Evolutionary conservation across 2,797 vertebrate species (phyloP).

Genomic region (Phoeniculus purpureus): DNA sequence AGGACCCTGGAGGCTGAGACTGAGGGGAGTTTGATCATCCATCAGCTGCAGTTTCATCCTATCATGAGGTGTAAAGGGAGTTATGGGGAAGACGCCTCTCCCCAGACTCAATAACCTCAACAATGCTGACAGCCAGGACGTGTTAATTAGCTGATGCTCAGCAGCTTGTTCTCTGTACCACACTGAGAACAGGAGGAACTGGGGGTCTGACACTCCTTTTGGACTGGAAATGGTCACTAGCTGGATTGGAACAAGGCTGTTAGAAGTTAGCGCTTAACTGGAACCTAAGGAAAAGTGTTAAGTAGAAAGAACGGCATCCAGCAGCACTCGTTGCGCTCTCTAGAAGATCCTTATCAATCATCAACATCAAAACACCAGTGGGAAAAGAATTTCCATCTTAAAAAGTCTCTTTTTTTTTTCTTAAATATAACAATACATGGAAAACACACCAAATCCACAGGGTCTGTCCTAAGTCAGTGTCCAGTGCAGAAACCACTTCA

Average conservation of each 20-base stretch:
- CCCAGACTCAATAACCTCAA: not conserved
- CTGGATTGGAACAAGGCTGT: not conserved
- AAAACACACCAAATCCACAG: slow-evolving; percentile 22
- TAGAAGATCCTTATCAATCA: slow-evolving; percentile 2
- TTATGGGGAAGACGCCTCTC: not conserved
- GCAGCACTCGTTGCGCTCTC: not conserved
- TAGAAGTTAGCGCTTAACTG: not conserved
- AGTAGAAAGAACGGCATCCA: not conserved
- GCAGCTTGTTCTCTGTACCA: not conserved
- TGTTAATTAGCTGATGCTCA: not conserved
- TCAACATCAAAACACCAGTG: slow-evolving; percentile 38
- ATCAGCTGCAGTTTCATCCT: not conserved
- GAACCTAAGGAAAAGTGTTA: not conserved
- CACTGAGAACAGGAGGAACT: not conserved
- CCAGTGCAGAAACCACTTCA: slow-evolving; percentile 24
- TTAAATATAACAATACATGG: slow-evolving; percentile 41
- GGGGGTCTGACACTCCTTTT: not conserved
- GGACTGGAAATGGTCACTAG: not conserved
- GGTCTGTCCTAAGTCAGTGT: not conserved
- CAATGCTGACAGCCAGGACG: not conserved
- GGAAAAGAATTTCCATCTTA: slow-evolving; percentile 36
- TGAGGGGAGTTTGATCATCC: not conserved
- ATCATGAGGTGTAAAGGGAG: rapidly evolving
- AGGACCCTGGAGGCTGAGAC: rapidly evolving
- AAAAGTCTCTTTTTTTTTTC: slow-evolving; percentile 19